Percentiles rank a stretch among this genome's conserved stretches.
phyloP scores from a whole-genome alignment of 2,113 vertebrate species.

The Chionis minor region DNA sequence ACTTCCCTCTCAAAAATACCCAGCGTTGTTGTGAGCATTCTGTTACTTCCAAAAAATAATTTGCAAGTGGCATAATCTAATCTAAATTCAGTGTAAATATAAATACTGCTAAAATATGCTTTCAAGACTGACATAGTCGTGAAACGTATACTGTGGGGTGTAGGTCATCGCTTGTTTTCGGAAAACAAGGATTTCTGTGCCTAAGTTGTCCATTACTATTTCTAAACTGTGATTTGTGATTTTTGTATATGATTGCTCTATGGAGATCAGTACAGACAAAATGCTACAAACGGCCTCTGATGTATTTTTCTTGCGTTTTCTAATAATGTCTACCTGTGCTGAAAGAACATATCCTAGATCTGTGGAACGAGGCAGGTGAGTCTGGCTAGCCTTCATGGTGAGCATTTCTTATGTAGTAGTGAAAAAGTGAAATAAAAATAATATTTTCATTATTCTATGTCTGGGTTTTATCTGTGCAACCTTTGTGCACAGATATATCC shows the following conservation, averaged over 20 bases:
- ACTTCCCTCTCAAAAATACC: background rate
- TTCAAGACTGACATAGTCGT: background rate
- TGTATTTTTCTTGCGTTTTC: slow-evolving; percentile 18
- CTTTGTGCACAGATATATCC: background rate
- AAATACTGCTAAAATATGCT: slow-evolving; percentile 50
- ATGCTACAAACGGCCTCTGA: background rate
- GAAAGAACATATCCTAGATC: background rate
- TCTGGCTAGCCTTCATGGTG: background rate
- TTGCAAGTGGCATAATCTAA: slow-evolving; percentile 27
- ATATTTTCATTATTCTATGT: background rate
- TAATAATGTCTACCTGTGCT: background rate
- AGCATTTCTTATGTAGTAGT: background rate
- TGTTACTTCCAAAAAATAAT: slow-evolving; percentile 26
- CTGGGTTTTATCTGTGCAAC: background rate
- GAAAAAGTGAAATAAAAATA: background rate
- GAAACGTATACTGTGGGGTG: background rate
- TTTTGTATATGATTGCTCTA: background rate
- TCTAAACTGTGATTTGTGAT: slow-evolving; percentile 30
- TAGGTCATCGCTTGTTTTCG: slow-evolving; percentile 51
- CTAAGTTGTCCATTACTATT: slow-evolving; percentile 7
- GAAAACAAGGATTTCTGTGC: slow-evolving; percentile 49
- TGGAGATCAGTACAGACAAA: slow-evolving; percentile 13
- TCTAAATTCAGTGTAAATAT: slow-evolving; percentile 45
- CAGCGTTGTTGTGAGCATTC: background rate
- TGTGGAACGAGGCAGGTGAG: background rate